phyloP scores from a whole-genome alignment of 2,797 vertebrate species.

The Gymnocypris eckloni region DNA sequence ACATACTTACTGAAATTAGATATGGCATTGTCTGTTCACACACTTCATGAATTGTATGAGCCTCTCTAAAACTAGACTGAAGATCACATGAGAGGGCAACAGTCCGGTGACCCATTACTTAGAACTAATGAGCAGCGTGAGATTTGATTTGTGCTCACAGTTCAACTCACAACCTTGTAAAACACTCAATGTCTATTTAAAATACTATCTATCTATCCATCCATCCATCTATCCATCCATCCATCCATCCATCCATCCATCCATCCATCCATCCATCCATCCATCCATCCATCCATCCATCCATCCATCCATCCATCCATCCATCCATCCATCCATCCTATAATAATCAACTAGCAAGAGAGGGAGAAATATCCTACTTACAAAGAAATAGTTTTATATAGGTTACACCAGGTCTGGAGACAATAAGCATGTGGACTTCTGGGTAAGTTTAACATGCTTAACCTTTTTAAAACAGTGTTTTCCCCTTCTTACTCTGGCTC shows the following conservation, averaged over 20 bases:
- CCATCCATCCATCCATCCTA: not conserved
- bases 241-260: not conserved
- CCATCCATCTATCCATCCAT: not conserved
- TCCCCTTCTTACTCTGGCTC: constrained; percentile 59
- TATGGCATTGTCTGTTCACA: not conserved
- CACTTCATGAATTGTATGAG: not conserved
- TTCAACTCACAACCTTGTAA: constrained; percentile 1
- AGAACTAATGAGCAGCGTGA: constrained; percentile 12
- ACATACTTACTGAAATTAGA: not conserved
- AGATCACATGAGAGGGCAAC: constrained; percentile 36
- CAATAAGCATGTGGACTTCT: constrained; percentile 44
- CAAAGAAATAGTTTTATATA: not conserved
- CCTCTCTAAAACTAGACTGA: not conserved
- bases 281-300: not conserved
- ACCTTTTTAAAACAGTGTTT: constrained; percentile 67
- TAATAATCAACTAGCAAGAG: not conserved
- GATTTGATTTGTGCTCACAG: constrained; percentile 31
- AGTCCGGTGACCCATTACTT: constrained; percentile 16
- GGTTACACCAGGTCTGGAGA: constrained; percentile 47
- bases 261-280: not conserved
- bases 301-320: not conserved
- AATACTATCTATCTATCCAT: not conserved
- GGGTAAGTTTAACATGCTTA: constrained; percentile 58
- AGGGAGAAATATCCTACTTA: not conserved
- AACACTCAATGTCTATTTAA: not conserved